These are phyloP conservation scores for Drosophila rubida DNA, from an alignment of 2,888 invertebrate species.

Conservation along the genomic window DNA sequence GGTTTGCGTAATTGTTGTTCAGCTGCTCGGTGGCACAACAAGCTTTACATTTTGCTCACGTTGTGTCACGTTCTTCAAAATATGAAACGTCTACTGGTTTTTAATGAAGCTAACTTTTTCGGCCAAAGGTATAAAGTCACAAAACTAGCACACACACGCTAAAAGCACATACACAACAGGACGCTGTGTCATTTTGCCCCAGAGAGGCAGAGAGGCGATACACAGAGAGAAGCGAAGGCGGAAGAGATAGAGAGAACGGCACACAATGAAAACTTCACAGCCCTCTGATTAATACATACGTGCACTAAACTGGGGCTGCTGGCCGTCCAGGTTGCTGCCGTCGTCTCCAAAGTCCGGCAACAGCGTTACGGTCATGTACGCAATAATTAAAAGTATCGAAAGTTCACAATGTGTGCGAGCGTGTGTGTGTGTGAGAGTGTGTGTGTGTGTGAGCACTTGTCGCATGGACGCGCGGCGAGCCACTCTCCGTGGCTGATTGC, in stretches of 20 bases:
- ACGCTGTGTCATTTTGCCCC: slow-evolving; percentile 6
- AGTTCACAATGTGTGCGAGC: slow-evolving; percentile 51
- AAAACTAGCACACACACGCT: slow-evolving; percentile 48
- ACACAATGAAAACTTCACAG: slow-evolving; percentile 64
- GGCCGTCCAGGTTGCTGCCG: slow-evolving; percentile 29
- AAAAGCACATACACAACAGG: too few species aligned
- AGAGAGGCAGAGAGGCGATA: background rate
- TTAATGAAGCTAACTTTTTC: slow-evolving; percentile 76
- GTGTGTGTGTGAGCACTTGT: slow-evolving; percentile 66
- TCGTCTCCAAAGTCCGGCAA: slow-evolving; percentile 68
- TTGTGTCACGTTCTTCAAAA: slow-evolving; percentile 79
- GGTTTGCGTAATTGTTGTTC: slow-evolving; percentile 40
- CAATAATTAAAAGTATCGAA: slow-evolving; percentile 82
- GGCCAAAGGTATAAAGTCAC: slow-evolving; percentile 61
- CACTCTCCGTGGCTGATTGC: slow-evolving; percentile 75
- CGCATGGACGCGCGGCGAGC: slow-evolving; percentile 72
- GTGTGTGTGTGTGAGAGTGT: slow-evolving; percentile 24
- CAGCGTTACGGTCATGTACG: slow-evolving; percentile 78
- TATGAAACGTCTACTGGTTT: slow-evolving; percentile 80
- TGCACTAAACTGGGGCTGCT: slow-evolving; percentile 60
- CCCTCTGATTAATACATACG: slow-evolving; percentile 75
- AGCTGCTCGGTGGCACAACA: too few species aligned
- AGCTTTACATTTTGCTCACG: slow-evolving; percentile 68
- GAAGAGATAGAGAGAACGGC: background rate
- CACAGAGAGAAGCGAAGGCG: background rate